Evolutionary conservation across 2,113 vertebrate species (phyloP).

Genomic region (Pedetes capensis): DNA sequence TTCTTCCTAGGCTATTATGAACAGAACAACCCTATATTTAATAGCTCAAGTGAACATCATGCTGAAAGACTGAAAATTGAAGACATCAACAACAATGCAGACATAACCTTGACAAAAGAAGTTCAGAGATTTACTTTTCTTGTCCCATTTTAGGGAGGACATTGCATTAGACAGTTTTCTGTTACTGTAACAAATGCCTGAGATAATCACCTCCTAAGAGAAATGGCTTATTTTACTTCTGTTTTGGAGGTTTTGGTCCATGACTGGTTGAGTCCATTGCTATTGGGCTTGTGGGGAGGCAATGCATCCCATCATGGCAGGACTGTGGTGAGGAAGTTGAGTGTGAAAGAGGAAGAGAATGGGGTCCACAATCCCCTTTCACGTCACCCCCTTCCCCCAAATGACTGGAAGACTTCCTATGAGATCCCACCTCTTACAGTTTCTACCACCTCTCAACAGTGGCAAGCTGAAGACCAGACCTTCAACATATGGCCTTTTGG

Average conservation of each 20-base stretch:
- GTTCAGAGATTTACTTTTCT: not conserved
- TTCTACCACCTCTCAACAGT: not conserved
- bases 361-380: no score
- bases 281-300: not conserved
- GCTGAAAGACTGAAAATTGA: slow-evolving; percentile 76
- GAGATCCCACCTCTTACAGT: not conserved
- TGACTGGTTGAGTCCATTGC: not conserved
- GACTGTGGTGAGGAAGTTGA: no score
- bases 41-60: slow-evolving; percentile 74
- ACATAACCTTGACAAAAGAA: not conserved
- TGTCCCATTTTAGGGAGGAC: not conserved
- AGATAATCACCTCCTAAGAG: not conserved
- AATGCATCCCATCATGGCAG: not conserved
- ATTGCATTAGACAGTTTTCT: not conserved
- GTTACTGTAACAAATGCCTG: not conserved
- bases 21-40: slow-evolving; percentile 74
- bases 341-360: not conserved
- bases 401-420: not conserved
- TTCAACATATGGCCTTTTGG: not conserved
- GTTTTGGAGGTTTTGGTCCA: not conserved
- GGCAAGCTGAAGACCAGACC: not conserved
- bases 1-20: slow-evolving; percentile 81
- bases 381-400: rapidly evolving
- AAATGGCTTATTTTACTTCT: not conserved
- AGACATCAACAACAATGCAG: slow-evolving; percentile 52